These are phyloP conservation scores for Porites australiensis DNA, from an alignment of 64 coral and sea anemone genomes.

Conservation along the genomic window DNA sequence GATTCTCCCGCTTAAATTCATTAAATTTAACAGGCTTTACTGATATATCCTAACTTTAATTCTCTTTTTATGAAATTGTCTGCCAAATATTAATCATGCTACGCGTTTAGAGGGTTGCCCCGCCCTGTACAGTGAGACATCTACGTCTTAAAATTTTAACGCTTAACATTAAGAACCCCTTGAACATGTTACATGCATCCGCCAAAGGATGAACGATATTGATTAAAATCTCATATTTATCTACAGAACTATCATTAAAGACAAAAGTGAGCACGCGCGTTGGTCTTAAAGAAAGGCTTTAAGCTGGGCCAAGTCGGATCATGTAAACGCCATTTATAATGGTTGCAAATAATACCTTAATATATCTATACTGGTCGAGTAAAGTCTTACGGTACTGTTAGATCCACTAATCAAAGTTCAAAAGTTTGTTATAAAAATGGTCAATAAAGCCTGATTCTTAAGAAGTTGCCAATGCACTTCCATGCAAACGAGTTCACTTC, in stretches of 20 bases:
- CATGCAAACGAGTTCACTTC: no score
- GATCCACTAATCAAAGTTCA: no score
- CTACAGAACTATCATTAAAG: no score
- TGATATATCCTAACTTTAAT: neutral
- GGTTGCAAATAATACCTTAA: no score
- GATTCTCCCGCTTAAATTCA: neutral
- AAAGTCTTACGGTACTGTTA: no score
- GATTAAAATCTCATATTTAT: neutral
- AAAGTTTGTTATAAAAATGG: no score
- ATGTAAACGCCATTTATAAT: no score
- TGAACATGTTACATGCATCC: neutral
- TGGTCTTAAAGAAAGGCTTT: neutral
- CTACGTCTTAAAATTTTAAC: neutral
- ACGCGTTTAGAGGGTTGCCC: neutral
- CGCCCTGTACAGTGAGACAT: neutral
- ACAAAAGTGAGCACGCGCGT: slow-evolving; percentile 13
- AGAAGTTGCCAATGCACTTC: no score
- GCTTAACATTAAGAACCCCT: neutral
- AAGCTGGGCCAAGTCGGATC: no score
- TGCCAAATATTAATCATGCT: neutral
- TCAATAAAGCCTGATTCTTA: no score
- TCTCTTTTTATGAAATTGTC: neutral
- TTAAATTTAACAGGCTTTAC: neutral
- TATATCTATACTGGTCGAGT: no score
- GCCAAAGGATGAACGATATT: neutral